phyloP scores from a whole-genome alignment of 2,888 invertebrate species.

The Polyommatus icarus region DNA sequence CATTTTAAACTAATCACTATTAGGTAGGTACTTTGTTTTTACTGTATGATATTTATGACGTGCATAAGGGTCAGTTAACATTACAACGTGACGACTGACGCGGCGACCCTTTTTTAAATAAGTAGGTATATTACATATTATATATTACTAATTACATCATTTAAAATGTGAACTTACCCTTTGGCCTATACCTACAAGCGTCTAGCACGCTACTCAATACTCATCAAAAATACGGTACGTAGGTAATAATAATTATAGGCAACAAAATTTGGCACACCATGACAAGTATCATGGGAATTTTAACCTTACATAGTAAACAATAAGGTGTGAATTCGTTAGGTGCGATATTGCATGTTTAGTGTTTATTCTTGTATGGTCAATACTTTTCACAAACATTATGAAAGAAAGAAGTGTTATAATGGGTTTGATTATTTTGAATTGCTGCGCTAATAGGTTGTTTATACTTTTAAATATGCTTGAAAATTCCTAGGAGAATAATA shows the following conservation, averaged over 20 bases:
- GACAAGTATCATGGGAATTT: slow-evolving; percentile 42
- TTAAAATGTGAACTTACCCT: no score
- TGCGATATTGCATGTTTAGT: slow-evolving; percentile 50
- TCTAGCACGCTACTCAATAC: slow-evolving; percentile 38
- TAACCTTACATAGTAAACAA: slow-evolving; percentile 41
- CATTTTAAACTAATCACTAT: no score
- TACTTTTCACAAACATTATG: slow-evolving; percentile 58
- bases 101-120: no score
- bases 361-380: slow-evolving; percentile 58
- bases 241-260: slow-evolving; percentile 48
- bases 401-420: slow-evolving; percentile 55
- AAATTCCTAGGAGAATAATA: no score
- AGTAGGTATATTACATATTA: no score
- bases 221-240: slow-evolving; percentile 40
- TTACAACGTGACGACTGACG: no score
- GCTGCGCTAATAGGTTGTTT: slow-evolving; percentile 35
- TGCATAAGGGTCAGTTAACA: no score
- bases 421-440: slow-evolving; percentile 44
- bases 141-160: no score
- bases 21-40: no score
- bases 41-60: no score
- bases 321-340: slow-evolving; percentile 32
- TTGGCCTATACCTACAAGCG: no score
- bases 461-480: no score
- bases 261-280: slow-evolving; percentile 48